A percentile compares a stretch with the other conserved stretches of the same genome.
Evolutionary conservation across 2,888 invertebrate genomes (phyloP).

Genomic region (Ecdyonurus torrentis): DNA sequence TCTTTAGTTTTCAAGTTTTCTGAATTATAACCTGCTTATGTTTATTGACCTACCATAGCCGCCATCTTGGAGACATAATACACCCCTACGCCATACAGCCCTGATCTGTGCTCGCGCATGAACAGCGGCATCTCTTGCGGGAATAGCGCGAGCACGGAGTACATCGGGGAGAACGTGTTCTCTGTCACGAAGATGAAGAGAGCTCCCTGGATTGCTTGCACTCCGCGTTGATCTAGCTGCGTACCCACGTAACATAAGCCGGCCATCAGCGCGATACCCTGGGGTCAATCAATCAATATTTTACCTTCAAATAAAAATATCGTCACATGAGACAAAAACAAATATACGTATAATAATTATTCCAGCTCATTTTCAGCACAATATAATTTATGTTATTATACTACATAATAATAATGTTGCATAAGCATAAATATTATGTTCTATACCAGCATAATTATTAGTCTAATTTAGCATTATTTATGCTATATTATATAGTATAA

Average conservation of each 20-base stretch:
- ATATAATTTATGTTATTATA: too few species aligned
- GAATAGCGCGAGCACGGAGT: constrained; percentile 70
- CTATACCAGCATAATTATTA: too few species aligned
- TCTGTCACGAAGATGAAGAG: constrained; percentile 77
- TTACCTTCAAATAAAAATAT: not conserved
- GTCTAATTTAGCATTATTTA: too few species aligned
- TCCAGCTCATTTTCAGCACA: too few species aligned
- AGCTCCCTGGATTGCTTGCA: constrained; percentile 77
- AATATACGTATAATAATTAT: too few species aligned
- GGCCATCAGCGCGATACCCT: constrained; percentile 52
- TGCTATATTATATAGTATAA: too few species aligned
- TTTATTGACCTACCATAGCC: constrained; percentile 63
- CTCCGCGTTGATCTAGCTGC: constrained; percentile 56
- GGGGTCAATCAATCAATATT: constrained; percentile 31
- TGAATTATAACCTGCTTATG: too few species aligned
- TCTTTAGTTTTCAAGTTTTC: too few species aligned
- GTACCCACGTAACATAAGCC: constrained; percentile 74
- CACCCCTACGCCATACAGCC: constrained; percentile 58
- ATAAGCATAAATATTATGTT: too few species aligned
- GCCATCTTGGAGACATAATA: constrained; percentile 68
- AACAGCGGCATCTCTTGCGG: constrained; percentile 67
- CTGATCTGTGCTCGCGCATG: constrained; percentile 63
- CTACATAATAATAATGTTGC: too few species aligned
- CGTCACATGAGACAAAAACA: not conserved
- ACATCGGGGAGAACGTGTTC: constrained; percentile 83